Percentiles rank a stretch among this genome's conserved stretches.
phyloP scores from a whole-genome alignment of 2,888 invertebrate genomes.

The Pantelozetes paolii region DNA sequence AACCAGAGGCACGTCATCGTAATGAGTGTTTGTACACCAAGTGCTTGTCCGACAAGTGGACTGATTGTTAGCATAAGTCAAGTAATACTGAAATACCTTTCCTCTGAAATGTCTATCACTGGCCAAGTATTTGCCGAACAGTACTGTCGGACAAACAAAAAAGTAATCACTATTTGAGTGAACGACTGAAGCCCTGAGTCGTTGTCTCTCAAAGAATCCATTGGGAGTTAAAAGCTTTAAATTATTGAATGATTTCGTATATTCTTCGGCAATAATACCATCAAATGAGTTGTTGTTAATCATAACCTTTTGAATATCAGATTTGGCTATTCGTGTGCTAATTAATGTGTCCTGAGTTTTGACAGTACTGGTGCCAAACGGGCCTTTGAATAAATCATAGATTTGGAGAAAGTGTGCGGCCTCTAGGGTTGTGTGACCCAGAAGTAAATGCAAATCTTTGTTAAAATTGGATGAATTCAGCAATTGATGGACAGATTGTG shows the following conservation, averaged over 20 bases:
- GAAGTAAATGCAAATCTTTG: not conserved
- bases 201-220: not conserved
- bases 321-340: not conserved
- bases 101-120: not conserved
- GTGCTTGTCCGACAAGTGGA: not conserved
- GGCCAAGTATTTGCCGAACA: not conserved
- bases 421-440: not conserved
- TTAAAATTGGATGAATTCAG: not conserved
- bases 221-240: not conserved
- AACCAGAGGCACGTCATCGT: not conserved
- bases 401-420: not conserved
- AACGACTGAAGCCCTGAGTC: not conserved
- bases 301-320: not conserved
- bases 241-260: constrained; percentile 13
- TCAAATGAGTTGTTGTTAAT: not conserved
- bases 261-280: not conserved
- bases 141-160: not conserved
- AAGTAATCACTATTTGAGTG: not conserved
- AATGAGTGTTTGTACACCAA: not conserved
- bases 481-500: not conserved
- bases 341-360: not conserved
- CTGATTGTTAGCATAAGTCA: not conserved
- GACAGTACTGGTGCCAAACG: not conserved
- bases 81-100: not conserved
- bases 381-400: not conserved